Base-by-base conservation (phyloP, 2,888 invertebrate genomes). In the Chrysopilus asiliformis region DNA sequence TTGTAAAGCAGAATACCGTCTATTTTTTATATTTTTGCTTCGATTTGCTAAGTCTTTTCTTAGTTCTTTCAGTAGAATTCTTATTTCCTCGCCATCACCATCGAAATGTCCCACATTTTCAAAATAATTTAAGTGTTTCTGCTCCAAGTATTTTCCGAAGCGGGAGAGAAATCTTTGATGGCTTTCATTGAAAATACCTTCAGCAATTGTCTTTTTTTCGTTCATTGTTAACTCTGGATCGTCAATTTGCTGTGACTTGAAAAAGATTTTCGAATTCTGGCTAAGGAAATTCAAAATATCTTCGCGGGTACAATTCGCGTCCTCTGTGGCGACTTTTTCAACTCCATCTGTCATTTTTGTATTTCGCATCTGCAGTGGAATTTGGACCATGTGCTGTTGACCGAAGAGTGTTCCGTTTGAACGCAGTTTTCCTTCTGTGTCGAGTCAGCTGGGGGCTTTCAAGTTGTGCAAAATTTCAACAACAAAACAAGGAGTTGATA, bases 211-310 rank as follows among this genome's bases (percentile, higher is more conserved):
- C 47, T 70, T 65, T 63, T 86, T 90, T 48, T 90, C 81, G 13
- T 62, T 55, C 2, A 67, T 58, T 4, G 71, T 71, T 32, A 90
- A 56, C 52, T 89, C 86, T 1, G 72, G 71, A 56, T 89, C 85
- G 50, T 75, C 74, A 32, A 77, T 68, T 59, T 86, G 87, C 54
- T 90, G 83, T 51, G 79, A 84, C 65, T 82, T 85, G 50, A 90
- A 86, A 43, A 74, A 70, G 27, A 61, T 58, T 19, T 47, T 47
- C 1, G 34, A 7, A 43, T 59, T 58, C 10, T 41, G 41, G 1
- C 57, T 52, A 4, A 60, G 43, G 39, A 49, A 49, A 40, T 53
- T 48, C 29, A 58, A 54, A 26, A 60, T 50, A 14, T n/a, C n/a
- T n/a, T n/a, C n/a, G n/a, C n/a, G n/a, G n/a, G n/a, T n/a, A n/a